A percentile compares a stretch with the other conserved stretches of the same genome.
Evolutionary conservation across 2,888 invertebrate species (phyloP).

Genomic region (Opisthograptis luteolata): DNA sequence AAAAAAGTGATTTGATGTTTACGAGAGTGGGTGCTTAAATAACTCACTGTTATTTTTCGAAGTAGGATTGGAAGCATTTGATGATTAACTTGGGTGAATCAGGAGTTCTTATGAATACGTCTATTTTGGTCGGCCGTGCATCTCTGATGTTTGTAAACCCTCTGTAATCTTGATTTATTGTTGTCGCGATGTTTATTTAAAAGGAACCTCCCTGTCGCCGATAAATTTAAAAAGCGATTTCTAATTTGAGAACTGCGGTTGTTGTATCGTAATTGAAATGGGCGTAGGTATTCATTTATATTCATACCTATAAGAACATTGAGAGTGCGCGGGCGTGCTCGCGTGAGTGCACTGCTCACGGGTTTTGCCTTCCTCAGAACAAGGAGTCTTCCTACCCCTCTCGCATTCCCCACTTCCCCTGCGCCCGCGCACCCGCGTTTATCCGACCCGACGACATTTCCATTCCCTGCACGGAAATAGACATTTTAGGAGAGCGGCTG

Average conservation of each 20-base stretch:
- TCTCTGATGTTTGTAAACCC: slow-evolving; percentile 55
- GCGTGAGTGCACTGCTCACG: slow-evolving; percentile 71
- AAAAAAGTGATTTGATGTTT: slow-evolving; percentile 61
- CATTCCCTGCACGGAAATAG: slow-evolving; percentile 75
- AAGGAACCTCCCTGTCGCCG: slow-evolving; percentile 28
- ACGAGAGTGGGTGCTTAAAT: slow-evolving; percentile 46
- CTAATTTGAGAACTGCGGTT: slow-evolving; percentile 43
- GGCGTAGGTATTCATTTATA: slow-evolving; percentile 65
- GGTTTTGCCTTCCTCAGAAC: slow-evolving; percentile 67
- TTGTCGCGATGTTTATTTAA: slow-evolving; percentile 46
- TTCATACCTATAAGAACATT: slow-evolving; percentile 67
- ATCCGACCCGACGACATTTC: slow-evolving; percentile 72
- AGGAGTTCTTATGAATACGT: slow-evolving; percentile 35
- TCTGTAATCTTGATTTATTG: slow-evolving; percentile 59
- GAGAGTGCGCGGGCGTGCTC: slow-evolving; percentile 57
- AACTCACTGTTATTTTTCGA: slow-evolving; percentile 28
- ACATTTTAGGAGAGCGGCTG: slow-evolving; percentile 72
- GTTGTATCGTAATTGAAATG: slow-evolving; percentile 58
- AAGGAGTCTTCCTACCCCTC: slow-evolving; percentile 49
- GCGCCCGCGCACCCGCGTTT: slow-evolving; percentile 72
- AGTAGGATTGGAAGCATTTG: slow-evolving; percentile 26
- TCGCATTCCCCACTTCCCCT: slow-evolving; percentile 29
- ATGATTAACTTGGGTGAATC: slow-evolving; percentile 26
- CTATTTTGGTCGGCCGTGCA: slow-evolving; percentile 47
- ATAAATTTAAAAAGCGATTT: slow-evolving; percentile 34